phyloP scores from a whole-genome alignment of 2,797 vertebrate genomes.

The Phalanger gymnotis region DNA sequence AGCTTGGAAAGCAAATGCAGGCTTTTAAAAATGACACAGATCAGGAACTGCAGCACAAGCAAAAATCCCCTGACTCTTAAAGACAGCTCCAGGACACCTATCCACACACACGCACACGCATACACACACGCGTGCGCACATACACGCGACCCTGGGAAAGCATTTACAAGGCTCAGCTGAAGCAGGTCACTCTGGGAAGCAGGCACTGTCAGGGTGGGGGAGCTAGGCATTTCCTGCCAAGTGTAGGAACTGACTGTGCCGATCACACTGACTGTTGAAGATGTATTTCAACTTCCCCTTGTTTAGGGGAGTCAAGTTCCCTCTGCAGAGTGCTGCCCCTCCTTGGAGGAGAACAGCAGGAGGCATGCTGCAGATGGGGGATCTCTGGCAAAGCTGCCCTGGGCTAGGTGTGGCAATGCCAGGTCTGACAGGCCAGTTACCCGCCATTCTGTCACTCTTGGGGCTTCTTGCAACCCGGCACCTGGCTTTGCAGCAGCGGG shows the following conservation, averaged over 20 bases:
- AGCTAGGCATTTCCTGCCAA: background rate
- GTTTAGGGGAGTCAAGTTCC: background rate
- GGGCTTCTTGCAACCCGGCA: background rate
- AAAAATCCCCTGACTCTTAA: slow-evolving; percentile 22
- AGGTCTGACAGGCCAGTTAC: background rate
- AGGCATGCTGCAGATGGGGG: background rate
- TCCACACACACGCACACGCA: background rate
- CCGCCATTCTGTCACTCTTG: fast-evolving
- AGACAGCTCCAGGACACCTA: background rate
- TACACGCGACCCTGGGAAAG: background rate
- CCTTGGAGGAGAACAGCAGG: background rate
- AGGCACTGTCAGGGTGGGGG: fast-evolving
- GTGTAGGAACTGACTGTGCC: background rate
- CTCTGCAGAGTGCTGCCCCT: background rate
- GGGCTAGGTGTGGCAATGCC: background rate
- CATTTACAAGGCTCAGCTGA: slow-evolving; percentile 37
- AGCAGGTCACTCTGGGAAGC: slow-evolving; percentile 15
- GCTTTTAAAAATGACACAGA: slow-evolving; percentile 55
- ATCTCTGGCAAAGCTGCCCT: background rate
- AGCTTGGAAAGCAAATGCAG: slow-evolving; percentile 75
- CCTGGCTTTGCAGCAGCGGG: slow-evolving; percentile 26
- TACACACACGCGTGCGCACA: slow-evolving; percentile 21
- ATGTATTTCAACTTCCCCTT: background rate
- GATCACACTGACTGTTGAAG: background rate
- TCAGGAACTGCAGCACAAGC: slow-evolving; percentile 42